A percentile compares a stretch with the other conserved stretches of the same genome.
Conservation (phyloP, 1,140 invertebrate species). For the Listronotus oregonensis region DNA sequence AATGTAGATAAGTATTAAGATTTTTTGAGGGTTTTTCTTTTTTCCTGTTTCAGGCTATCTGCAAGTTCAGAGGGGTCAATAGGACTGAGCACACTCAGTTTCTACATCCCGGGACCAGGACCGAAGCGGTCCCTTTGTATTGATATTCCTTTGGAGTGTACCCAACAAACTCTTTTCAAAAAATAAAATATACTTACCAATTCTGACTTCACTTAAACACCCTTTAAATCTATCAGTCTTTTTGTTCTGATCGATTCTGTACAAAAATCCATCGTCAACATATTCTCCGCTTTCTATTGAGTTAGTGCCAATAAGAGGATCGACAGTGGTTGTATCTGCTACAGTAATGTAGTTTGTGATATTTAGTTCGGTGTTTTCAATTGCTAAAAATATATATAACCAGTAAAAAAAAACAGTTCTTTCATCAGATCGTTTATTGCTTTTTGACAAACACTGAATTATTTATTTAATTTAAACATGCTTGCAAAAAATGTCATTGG, state of each 20-base stretch:
- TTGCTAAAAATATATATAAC: slow-evolving; percentile 21
- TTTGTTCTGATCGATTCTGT: slow-evolving; percentile 52
- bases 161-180: no score
- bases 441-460: no score
- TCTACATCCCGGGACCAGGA: no score
- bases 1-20: no score
- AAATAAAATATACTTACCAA: slow-evolving; percentile 22
- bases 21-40: no score
- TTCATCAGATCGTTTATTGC: no score
- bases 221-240: slow-evolving; percentile 67
- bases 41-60: no score
- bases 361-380: slow-evolving; percentile 46
- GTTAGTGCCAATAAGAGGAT: slow-evolving; percentile 45
- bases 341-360: slow-evolving; percentile 56
- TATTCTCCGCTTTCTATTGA: slow-evolving; percentile 44
- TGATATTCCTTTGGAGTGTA: no score
- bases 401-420: neutral
- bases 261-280: slow-evolving; percentile 45
- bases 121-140: no score
- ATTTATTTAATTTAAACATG: neutral
- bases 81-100: no score
- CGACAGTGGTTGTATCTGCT: slow-evolving; percentile 50
- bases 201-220: slow-evolving; percentile 87
- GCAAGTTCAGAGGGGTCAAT: no score
- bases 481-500: no score